Evolutionary conservation across 2,797 vertebrate genomes (phyloP), one percentile per base, ranked within the genome.

Genomic region (Sciurus carolinensis): DNA sequence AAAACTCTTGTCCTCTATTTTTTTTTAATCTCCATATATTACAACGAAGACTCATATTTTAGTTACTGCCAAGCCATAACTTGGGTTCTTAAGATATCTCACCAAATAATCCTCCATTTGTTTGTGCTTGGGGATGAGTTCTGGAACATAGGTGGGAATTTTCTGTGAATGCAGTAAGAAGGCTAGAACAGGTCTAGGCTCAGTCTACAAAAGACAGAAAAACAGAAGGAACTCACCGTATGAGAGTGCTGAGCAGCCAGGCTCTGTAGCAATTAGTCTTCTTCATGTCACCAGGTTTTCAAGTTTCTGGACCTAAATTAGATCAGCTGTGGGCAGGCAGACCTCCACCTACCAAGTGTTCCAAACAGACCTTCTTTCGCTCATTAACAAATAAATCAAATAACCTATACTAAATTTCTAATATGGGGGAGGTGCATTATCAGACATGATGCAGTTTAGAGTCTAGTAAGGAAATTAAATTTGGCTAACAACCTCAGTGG

Each of bases 391-490:
- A 72, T 79, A 39, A 92, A 90, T 57, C 11, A 93, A 73, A 4
- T 66, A 92, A 71, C 24, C 18, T 86, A 50, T 8, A 82, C 69
- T 52, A 39, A 82, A 83, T 84, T 82, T 88, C 24, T 93, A 52
- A n/a, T 75, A 75, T 82, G 17, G 0, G n/a, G 73, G 71, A n/a
- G 15, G 33, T 44, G 3, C 12, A 8, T 69, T 57, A 12, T 81
- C 66, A 75, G 9, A 62, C 18, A 30, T 22, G 26, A 33, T 47
- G 10, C 1, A 30, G 39, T 3, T 57, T 85, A 28, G 36, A 90
- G 14, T 73, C 73, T 73, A 93, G 47, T 86, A 87, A 91, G 79
- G 42, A 94, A 89, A 76, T 90, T 87, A 54, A 39, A 22, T 47
- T n/a, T 75, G 84, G 50, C 22, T 80, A 84, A 39, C 50, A 91